Evolutionary conservation across 2,888 invertebrate species (phyloP), one percentile per base, ranked within the genome.

Genomic region (Luperina nickerlii): DNA sequence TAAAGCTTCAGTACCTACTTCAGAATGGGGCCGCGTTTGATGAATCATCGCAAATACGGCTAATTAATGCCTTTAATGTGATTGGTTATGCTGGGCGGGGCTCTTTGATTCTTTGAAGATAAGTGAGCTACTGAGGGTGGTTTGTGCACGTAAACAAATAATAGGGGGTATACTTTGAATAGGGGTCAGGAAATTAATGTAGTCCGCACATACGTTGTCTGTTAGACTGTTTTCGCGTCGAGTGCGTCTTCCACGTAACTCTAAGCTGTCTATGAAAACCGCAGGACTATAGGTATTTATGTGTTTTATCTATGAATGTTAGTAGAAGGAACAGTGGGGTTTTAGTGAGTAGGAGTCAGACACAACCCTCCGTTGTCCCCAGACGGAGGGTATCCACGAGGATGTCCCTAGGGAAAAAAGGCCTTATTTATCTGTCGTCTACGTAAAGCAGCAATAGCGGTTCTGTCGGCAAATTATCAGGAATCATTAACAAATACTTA

Each of bases 51-150:
- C 48, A 48, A 32, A 85, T 51, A 8, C 62, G 65, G 74, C 74
- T 79, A 84, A 85, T 85, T 74, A 84, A 51, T 69, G 76, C 27
- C 65, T 66, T 74, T 72, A 68, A 74, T 67, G 51, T 79, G 66
- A 65, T 76, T 63, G 76, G 67, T 65, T 86, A 27, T 57, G 67
- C 51, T 32, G 54, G 4, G 32, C 57, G 48, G 27, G 67, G 48
- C 38, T 74, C 62, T 51, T 84, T 72, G 74, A 68, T 54, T 48
- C 27, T 27, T 62, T 70, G 70, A 45, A 32, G 7, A 66, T 67
- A 45, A 48, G 32, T 62, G 5, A 9, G 60, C 24, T 42, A 68
- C 48, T 42, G 18, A 48, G 45, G 45, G n/a, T 32, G 18, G 15
- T 27, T 66, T 42, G 8, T 57, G 20, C 20, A 66, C 20, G 42